Conservation (phyloP, 1,140 invertebrate genomes). For the Penaeus vannamei region DNA sequence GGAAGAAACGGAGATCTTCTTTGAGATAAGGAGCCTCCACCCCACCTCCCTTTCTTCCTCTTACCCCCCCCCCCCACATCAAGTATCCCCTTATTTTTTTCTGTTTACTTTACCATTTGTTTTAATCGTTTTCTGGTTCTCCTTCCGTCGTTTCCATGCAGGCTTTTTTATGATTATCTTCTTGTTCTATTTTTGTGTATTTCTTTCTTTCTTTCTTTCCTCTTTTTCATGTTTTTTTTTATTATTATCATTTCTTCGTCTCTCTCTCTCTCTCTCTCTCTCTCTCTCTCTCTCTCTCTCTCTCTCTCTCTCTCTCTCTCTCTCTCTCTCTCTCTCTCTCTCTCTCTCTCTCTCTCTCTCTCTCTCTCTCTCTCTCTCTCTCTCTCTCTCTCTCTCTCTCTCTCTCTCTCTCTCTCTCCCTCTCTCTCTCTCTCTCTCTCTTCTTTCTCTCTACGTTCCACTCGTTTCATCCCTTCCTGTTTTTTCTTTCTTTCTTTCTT, state of each 20-base stretch:
- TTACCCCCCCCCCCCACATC: too few species aligned
- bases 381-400: not conserved
- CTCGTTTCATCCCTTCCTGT: not conserved
- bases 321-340: not conserved
- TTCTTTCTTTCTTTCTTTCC: not conserved
- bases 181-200: not conserved
- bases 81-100: too few species aligned
- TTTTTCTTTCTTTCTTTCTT: not conserved
- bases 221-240: too few species aligned
- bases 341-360: not conserved
- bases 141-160: not conserved
- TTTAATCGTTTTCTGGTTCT: not conserved
- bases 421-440: not conserved
- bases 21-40: too few species aligned
- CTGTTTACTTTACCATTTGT: too few species aligned
- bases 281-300: not conserved
- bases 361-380: not conserved
- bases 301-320: not conserved
- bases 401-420: not conserved
- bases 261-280: not conserved
- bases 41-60: too few species aligned
- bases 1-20: too few species aligned
- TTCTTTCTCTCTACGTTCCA: not conserved
- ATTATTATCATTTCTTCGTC: not conserved
- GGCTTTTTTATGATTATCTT: too few species aligned